Evolutionary conservation across 2,113 vertebrate genomes (phyloP), one percentile per base, ranked within the genome.

Genomic region (Cervus canadensis): DNA sequence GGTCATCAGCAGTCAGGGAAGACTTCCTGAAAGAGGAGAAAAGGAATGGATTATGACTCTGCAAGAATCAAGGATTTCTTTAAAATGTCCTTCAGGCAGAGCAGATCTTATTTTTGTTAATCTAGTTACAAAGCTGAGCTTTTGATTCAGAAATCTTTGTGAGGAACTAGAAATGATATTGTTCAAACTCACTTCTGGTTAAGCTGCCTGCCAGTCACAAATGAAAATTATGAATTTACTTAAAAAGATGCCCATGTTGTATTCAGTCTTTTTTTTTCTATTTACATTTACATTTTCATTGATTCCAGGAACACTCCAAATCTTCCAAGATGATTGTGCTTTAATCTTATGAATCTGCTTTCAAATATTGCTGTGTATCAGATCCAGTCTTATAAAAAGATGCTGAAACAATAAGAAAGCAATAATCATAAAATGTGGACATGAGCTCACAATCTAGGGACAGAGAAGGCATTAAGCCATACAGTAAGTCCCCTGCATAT

Each of bases 41-140:
- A 33, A 13, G 6, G 48, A 28, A 43, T 17, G 16, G 16, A 13
- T 21, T 13, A 0, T 13, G 3, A 2, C 7, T 40, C 76, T 57
- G 21, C 14, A 26, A 15, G 25, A 33, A 59, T 11, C 28, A 1
- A 30, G 8, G 6, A n/a, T 36, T 48, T 64, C 56, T 50, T 45
- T 9, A 23, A 87, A n/a, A n/a, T 9, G 1, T 74, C 25, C 43
- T 52, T 54, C 74, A 19, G 9, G 6, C 14, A 10, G 21, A 19
- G 57, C 36, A 82, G 11, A 10, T 25, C 23, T 4, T 30, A 10
- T 21, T 21, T n/a, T 28, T 43, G 43, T 25, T 78, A 45, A 23
- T 36, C 30, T 64, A 36, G 9, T 57, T 43, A 30, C 15, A 59
- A 62, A 36, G 25, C 23, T 45, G 40, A 56, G 26, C 13, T 57